Percentiles rank a stretch among this genome's conserved stretches.
These are phyloP conservation scores for Chionomys nivalis DNA, from an alignment of 2,113 vertebrate species.

Conservation along the genomic window DNA sequence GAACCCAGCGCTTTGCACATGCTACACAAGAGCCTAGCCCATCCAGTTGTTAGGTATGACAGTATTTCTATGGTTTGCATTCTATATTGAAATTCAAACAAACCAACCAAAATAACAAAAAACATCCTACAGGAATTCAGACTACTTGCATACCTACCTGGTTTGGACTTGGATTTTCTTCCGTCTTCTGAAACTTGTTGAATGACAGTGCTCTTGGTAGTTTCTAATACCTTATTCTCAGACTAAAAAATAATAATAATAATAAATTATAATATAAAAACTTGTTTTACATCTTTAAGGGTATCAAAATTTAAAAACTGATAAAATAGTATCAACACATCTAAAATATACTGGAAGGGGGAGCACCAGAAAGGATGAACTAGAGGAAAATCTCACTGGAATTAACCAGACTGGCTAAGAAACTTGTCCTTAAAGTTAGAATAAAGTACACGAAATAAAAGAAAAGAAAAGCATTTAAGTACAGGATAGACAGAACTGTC, in stretches of 20 bases:
- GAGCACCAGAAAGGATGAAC: conserved; percentile 10
- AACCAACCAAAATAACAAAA: background rate
- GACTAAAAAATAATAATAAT: conserved; percentile 78
- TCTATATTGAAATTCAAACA: background rate
- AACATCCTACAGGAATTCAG: background rate
- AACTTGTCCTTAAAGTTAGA: conserved; percentile 18
- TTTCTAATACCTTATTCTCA: conserved; percentile 88
- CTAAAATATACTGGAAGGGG: conserved; percentile 13
- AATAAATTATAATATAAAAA: conserved; percentile 46
- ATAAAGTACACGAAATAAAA: conserved; percentile 41
- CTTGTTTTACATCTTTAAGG: conserved; percentile 50
- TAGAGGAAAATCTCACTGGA: conserved; percentile 41
- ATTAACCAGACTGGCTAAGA: conserved; percentile 29
- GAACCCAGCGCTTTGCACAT: no score
- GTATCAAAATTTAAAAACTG: conserved; percentile 30
- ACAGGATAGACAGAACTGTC: conserved; percentile 21
- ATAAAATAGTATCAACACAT: background rate
- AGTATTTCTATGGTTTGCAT: background rate
- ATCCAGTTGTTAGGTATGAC: background rate
- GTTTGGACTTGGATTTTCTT: conserved; percentile 83
- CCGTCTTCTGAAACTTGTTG: conserved; percentile 80
- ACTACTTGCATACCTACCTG: conserved; percentile 72
- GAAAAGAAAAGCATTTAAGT: background rate
- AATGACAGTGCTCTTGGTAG: conserved; percentile 81
- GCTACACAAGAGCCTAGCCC: background rate